Percentiles rank a stretch among this genome's conserved stretches.
Evolutionary conservation across 2,797 vertebrate species (phyloP).

Genomic region (Epinephelus malabaricus): DNA sequence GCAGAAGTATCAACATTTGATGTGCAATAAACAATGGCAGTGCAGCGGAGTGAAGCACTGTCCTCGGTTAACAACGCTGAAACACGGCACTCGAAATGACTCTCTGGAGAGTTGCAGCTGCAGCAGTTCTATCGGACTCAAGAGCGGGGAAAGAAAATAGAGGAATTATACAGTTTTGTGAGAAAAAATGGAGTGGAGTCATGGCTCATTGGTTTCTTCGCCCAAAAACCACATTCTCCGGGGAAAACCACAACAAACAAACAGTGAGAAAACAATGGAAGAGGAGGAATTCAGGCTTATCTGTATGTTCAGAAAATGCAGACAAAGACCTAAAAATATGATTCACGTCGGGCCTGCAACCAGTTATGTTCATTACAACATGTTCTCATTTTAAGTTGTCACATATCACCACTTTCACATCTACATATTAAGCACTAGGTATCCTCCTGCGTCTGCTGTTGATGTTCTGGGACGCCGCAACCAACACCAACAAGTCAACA

Average conservation of each 20-base stretch:
- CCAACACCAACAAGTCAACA: too few species aligned
- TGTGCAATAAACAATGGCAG: conserved; percentile 9
- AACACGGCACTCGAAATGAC: conserved; percentile 45
- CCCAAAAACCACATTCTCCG: conserved; percentile 60
- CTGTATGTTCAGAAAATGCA: not conserved
- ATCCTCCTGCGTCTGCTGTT: too few species aligned
- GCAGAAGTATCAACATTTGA: conserved; percentile 25
- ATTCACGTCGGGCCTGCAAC: not conserved
- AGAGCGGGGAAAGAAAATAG: conserved; percentile 44
- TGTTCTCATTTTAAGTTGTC: too few species aligned
- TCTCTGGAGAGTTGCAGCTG: conserved; percentile 46
- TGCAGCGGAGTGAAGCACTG: not conserved
- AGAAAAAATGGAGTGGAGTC: conserved; percentile 51
- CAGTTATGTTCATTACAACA: not conserved
- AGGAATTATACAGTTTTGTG: conserved; percentile 45
- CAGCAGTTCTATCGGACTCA: conserved; percentile 62
- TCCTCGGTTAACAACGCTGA: conserved; percentile 42
- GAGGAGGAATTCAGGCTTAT: conserved; percentile 23
- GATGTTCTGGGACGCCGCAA: too few species aligned
- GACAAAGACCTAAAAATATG: not conserved
- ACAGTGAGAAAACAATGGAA: conserved; percentile 39
- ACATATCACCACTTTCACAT: too few species aligned
- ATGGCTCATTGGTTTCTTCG: conserved; percentile 63
- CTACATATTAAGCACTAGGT: too few species aligned
- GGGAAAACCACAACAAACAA: conserved; percentile 53